Conservation (phyloP, 2,797 vertebrate genomes). For the Sandelia bainsii region DNA sequence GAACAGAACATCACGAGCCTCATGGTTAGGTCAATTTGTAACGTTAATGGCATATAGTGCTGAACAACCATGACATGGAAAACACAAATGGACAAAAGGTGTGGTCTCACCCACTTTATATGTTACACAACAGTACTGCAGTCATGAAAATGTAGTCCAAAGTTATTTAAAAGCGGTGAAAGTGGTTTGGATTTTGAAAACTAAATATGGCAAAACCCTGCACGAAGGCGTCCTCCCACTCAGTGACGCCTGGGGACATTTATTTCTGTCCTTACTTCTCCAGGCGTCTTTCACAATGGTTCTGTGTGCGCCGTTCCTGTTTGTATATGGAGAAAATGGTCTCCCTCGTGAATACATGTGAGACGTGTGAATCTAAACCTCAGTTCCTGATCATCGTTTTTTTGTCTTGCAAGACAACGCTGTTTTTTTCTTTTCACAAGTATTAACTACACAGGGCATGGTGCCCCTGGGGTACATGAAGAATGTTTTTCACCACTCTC, state of each 20-base stretch:
- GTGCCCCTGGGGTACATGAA: constrained; percentile 24
- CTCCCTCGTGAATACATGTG: constrained; percentile 2
- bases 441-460: constrained; percentile 11
- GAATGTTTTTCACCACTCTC: constrained; percentile 61
- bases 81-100: not conserved
- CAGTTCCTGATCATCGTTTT: constrained; percentile 10
- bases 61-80: not conserved
- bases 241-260: constrained; percentile 39
- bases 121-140: too few species aligned
- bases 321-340: constrained; percentile 9
- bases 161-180: constrained; percentile 14
- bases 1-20: too few species aligned
- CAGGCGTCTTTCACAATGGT: constrained; percentile 18
- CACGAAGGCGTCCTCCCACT: constrained; percentile 43
- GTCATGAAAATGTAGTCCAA: not conserved
- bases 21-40: too few species aligned
- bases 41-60: too few species aligned
- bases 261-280: constrained; percentile 41
- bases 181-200: constrained; percentile 21
- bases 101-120: not conserved
- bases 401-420: constrained; percentile 10
- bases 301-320: constrained; percentile 10
- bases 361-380: constrained; percentile 17
- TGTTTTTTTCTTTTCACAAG: constrained; percentile 23
- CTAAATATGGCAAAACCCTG: constrained; percentile 15